These are phyloP conservation scores for Mya arenaria DNA, from an alignment of 1,140 invertebrate species.

Conservation along the genomic window DNA sequence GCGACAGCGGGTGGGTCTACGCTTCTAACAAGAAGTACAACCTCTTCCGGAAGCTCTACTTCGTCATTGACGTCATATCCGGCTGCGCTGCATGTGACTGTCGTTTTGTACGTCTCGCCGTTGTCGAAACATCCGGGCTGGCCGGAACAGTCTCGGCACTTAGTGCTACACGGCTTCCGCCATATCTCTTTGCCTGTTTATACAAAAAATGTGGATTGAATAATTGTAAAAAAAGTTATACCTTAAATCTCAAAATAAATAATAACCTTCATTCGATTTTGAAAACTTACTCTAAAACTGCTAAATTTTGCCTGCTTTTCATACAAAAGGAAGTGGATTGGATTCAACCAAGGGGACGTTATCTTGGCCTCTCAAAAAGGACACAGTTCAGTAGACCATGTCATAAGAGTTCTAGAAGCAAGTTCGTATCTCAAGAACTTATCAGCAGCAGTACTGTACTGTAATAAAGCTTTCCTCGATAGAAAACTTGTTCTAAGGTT, in stretches of 20 bases:
- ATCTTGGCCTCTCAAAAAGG: not conserved
- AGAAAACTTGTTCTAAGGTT: too few species aligned
- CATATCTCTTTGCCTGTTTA: not conserved
- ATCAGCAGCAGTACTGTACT: too few species aligned
- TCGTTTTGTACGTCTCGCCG: not conserved
- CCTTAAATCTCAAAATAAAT: not conserved
- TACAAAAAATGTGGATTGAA: not conserved
- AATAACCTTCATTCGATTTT: not conserved
- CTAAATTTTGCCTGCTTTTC: not conserved
- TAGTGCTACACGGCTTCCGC: not conserved
- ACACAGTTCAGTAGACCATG: too few species aligned
- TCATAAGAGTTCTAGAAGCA: too few species aligned
- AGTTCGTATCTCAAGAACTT: too few species aligned
- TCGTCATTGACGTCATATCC: not conserved
- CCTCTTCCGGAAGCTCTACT: not conserved
- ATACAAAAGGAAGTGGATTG: not conserved
- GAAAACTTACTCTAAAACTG: not conserved
- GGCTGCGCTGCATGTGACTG: not conserved
- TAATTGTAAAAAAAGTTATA: not conserved
- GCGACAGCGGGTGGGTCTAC: not conserved
- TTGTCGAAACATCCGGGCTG: not conserved
- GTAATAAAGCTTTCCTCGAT: too few species aligned
- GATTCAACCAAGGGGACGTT: not conserved
- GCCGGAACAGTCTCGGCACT: not conserved
- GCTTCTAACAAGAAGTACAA: not conserved